These are phyloP conservation scores for Drosophila lacteicornis DNA, from an alignment of 1,140 invertebrate genomes.

Conservation along the genomic window DNA sequence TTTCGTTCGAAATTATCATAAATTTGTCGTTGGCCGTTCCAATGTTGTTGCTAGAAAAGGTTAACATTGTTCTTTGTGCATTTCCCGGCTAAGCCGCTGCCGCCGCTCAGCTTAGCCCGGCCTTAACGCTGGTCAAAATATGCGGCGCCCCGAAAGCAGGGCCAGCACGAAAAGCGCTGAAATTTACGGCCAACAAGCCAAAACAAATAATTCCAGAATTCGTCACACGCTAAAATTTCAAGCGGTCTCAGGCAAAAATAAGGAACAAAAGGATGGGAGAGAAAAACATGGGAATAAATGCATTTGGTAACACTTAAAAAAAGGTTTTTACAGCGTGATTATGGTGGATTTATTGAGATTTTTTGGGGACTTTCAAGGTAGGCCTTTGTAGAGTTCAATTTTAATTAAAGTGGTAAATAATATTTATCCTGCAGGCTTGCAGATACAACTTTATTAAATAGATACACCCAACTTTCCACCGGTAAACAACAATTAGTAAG, in stretches of 20 bases:
- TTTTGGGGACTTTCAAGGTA: background rate
- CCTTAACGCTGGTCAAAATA: constrained; percentile 63
- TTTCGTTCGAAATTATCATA: constrained; percentile 78
- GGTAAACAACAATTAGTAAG: background rate
- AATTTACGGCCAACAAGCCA: constrained; percentile 64
- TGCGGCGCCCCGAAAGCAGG: constrained; percentile 46
- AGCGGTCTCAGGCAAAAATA: constrained; percentile 4
- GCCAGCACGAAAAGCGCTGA: constrained; percentile 63
- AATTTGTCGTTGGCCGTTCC: constrained; percentile 77
- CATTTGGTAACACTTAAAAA: background rate
- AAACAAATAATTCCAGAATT: constrained; percentile 80
- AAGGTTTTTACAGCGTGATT: background rate
- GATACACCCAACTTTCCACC: background rate
- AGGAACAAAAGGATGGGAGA: background rate
- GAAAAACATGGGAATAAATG: constrained; percentile 9
- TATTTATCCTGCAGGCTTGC: background rate
- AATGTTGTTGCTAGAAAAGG: constrained; percentile 47
- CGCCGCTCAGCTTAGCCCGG: constrained; percentile 20
- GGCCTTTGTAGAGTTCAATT: background rate
- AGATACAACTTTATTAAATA: background rate
- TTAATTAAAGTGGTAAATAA: background rate
- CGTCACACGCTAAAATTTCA: constrained; percentile 64
- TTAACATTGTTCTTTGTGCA: constrained; percentile 37
- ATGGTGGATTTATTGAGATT: background rate
- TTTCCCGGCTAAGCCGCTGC: constrained; percentile 21